These are phyloP conservation scores for Limonius californicus DNA, from an alignment of 1,140 invertebrate genomes.

Conservation along the genomic window DNA sequence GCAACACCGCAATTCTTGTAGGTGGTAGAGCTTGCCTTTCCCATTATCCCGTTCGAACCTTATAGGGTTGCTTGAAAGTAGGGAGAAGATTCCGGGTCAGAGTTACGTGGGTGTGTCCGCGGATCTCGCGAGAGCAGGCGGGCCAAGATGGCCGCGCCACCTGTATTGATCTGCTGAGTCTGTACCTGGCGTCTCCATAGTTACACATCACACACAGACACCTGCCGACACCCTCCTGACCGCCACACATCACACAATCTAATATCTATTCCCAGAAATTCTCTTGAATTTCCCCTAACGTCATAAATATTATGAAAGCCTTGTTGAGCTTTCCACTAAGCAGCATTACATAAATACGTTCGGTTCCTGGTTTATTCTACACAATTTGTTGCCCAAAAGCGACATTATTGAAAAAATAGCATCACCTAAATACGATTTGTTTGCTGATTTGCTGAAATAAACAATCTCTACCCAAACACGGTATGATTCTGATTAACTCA, in stretches of 20 bases:
- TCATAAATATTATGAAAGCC: no score
- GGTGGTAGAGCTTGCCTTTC: no score
- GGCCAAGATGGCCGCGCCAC: slow-evolving; percentile 44
- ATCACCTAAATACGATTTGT: no score
- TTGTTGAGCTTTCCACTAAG: no score
- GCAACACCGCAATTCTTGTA: no score
- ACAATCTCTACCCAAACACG: neutral
- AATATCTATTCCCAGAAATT: slow-evolving; percentile 6
- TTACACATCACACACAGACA: slow-evolving; percentile 47
- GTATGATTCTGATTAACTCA: no score
- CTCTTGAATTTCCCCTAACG: neutral
- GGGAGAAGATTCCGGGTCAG: slow-evolving; percentile 26
- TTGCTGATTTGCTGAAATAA: no score
- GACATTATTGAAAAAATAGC: no score
- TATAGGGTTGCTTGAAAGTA: neutral
- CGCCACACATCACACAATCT: slow-evolving; percentile 11
- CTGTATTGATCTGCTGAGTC: slow-evolving; percentile 45
- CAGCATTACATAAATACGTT: no score
- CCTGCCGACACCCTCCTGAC: slow-evolving; percentile 23
- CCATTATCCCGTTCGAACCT: no score
- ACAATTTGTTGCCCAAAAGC: no score
- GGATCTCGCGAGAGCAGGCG: slow-evolving; percentile 46
- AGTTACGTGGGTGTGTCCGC: slow-evolving; percentile 36
- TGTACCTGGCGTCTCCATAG: slow-evolving; percentile 42
- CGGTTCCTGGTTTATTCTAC: no score